A percentile compares a stretch with the other conserved stretches of the same genome.
Conservation (phyloP, 2,888 invertebrate species). For the Aphrophora alni region DNA sequence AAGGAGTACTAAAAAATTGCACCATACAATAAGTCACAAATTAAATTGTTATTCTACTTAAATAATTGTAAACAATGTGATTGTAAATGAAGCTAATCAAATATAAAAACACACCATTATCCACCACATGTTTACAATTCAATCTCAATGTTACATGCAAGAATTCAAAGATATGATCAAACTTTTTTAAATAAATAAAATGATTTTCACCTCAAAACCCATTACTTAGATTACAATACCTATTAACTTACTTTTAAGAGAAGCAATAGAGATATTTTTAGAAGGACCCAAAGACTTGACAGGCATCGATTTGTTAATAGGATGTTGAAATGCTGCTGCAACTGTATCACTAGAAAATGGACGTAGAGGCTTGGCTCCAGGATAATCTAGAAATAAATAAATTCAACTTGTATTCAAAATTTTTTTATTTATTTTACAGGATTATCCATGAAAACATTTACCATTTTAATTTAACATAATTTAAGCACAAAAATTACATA, state of each 20-base stretch:
- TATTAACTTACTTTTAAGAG: slow-evolving; percentile 38
- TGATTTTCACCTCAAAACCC: not conserved
- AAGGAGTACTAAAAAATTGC: no score
- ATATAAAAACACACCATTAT: not conserved
- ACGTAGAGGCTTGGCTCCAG: slow-evolving; percentile 55
- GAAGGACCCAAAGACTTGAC: slow-evolving; percentile 10
- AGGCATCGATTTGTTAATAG: slow-evolving; percentile 14
- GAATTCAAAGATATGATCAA: not conserved
- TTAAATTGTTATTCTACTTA: no score
- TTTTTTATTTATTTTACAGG: not conserved
- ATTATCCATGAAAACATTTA: no score
- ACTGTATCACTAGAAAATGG: slow-evolving; percentile 39
- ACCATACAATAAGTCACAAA: no score
- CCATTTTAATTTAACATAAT: no score
- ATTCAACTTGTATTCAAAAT: not conserved
- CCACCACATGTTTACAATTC: not conserved
- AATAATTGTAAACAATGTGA: no score
- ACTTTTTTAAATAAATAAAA: not conserved
- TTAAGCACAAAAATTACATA: no score
- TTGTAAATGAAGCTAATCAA: no score
- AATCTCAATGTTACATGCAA: not conserved
- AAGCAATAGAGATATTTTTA: slow-evolving; percentile 34
- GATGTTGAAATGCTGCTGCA: slow-evolving; percentile 2
- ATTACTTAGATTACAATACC: not conserved
- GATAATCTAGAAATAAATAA: slow-evolving; percentile 55